Evolutionary conservation across 2,797 vertebrate species (phyloP).

Genomic region (Hozukius guyotensis): DNA sequence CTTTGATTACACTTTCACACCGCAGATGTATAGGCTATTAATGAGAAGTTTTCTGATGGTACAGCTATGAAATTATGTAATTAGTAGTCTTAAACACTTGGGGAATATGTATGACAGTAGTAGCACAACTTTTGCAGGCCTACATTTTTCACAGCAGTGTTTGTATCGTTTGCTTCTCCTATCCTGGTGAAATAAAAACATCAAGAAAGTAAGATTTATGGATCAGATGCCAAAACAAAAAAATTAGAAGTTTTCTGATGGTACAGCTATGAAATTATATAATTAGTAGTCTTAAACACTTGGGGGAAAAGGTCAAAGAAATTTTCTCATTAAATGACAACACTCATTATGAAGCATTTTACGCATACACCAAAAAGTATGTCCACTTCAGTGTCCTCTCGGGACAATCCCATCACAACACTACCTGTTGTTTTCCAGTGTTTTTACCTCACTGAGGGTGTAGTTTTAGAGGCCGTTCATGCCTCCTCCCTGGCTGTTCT

Average conservation of each 20-base stretch:
- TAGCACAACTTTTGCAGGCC: constrained; percentile 65
- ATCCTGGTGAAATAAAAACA: constrained; percentile 35
- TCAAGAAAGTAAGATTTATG: neutral
- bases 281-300: constrained; percentile 63
- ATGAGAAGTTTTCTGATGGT: constrained; percentile 48
- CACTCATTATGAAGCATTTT: constrained; percentile 32
- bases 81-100: constrained; percentile 66
- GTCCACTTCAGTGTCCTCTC: constrained; percentile 49
- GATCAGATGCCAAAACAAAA: constrained; percentile 20
- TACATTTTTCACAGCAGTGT: constrained; percentile 51
- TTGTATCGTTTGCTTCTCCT: constrained; percentile 26
- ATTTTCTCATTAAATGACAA: constrained; percentile 58
- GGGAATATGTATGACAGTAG: constrained; percentile 59
- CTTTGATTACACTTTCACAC: constrained; percentile 59
- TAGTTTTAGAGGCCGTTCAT: constrained; percentile 87
- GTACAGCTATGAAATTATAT: constrained; percentile 32
- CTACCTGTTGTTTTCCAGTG: constrained; percentile 35
- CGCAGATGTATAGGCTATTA: constrained; percentile 37
- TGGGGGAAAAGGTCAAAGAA: constrained; percentile 39
- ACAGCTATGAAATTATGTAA: constrained; percentile 49
- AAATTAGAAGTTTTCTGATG: constrained; percentile 32
- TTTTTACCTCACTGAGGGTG: constrained; percentile 74
- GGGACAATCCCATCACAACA: constrained; percentile 31
- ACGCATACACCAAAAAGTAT: constrained; percentile 53
- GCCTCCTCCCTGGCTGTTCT: constrained; percentile 75